Conservation (phyloP, 23 tunicate genomes). For the Styela clava region DNA sequence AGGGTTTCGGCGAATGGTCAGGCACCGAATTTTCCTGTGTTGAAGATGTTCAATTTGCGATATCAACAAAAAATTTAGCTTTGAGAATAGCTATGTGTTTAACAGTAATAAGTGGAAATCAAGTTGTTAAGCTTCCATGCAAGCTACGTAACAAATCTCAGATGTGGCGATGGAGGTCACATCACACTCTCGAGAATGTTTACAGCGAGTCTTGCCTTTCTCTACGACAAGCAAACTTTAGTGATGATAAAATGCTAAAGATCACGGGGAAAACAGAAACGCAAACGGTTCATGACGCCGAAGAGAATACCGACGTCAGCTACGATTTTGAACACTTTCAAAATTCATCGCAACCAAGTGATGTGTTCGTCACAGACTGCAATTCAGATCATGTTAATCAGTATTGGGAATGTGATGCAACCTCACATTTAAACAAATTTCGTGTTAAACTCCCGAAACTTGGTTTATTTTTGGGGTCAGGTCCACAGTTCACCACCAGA, state of each 20-base stretch:
- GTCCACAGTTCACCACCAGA: slow-evolving; percentile 17
- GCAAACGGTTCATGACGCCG: neutral
- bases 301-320: neutral
- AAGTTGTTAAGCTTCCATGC: slow-evolving; percentile 23
- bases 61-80: slow-evolving; percentile 7
- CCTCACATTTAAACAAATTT: neutral
- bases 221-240: neutral
- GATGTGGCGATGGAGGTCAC: slow-evolving; percentile 42
- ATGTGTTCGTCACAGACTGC: slow-evolving; percentile 7
- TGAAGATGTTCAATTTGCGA: slow-evolving; percentile 30
- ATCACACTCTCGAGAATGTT: slow-evolving; percentile 31
- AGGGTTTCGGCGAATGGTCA: slow-evolving; percentile 29
- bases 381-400: slow-evolving; percentile 18
- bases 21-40: slow-evolving; percentile 27
- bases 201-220: slow-evolving; percentile 21
- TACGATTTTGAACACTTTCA: neutral
- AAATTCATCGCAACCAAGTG: slow-evolving; percentile 5
- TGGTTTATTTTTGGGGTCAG: slow-evolving; percentile 29
- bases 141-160: slow-evolving; percentile 5
- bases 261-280: neutral
- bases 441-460: slow-evolving; percentile 9
- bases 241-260: neutral
- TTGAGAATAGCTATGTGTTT: slow-evolving; percentile 28
- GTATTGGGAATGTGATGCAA: slow-evolving; percentile 32
- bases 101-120: neutral